Evolutionary conservation across 2,888 invertebrate species (phyloP).

Genomic region (Yponomeuta plumbellus): DNA sequence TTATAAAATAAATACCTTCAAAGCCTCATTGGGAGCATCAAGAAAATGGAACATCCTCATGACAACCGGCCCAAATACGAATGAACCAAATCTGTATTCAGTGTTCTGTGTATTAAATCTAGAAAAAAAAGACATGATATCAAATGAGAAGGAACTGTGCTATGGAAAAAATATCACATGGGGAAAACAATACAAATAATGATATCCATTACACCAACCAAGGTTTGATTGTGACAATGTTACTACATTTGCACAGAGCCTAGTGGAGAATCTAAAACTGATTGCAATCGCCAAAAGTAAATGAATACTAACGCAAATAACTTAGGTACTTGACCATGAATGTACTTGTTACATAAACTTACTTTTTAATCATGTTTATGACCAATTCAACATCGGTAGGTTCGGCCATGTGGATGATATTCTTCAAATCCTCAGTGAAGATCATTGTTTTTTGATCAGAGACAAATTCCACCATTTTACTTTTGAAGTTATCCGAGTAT

Average conservation of each 20-base stretch:
- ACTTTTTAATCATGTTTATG: conserved; percentile 83
- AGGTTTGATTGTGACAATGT: no score
- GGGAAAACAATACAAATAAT: no score
- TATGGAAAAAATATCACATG: no score
- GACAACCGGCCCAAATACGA: conserved; percentile 87
- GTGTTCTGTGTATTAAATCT: conserved; percentile 84
- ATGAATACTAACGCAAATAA: no score
- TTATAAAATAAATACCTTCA: conserved; percentile 52
- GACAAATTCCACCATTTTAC: conserved; percentile 82
- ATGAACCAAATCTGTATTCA: conserved; percentile 85
- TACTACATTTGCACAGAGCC: no score
- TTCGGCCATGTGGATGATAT: conserved; percentile 84
- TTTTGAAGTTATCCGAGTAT: conserved; percentile 79
- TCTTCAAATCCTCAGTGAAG: conserved; percentile 91
- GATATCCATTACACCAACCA: no score
- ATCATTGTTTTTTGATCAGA: conserved; percentile 78
- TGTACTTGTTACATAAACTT: conserved; percentile 28
- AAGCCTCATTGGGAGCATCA: conserved; percentile 81
- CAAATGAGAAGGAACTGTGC: no score
- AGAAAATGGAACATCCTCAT: conserved; percentile 86
- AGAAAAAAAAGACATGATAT: conserved; percentile 30
- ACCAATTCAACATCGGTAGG: conserved; percentile 79
- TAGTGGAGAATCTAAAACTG: no score
- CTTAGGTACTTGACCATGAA: no score
- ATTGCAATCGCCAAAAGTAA: no score